phyloP scores from a whole-genome alignment of 1,140 invertebrate genomes.

The Cyrtorhinus lividipennis region DNA sequence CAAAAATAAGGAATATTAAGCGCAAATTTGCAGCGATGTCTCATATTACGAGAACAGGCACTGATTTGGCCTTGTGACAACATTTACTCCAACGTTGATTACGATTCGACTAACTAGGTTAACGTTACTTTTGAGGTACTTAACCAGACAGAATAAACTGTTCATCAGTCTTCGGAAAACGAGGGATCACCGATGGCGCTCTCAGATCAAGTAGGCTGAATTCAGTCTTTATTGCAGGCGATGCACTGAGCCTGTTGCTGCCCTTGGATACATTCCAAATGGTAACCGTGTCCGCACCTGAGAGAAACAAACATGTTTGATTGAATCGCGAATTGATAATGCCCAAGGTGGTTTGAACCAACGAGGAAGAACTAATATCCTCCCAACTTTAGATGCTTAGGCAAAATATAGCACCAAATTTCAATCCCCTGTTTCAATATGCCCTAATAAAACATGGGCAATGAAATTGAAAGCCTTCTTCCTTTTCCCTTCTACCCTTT shows the following conservation, averaged over 20 bases:
- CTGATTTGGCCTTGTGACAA: no score
- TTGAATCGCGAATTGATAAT: not conserved
- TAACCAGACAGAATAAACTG: no score
- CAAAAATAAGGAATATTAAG: no score
- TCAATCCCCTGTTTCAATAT: not conserved
- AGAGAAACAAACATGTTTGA: conserved; percentile 13
- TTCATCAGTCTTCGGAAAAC: no score
- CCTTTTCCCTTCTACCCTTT: not conserved
- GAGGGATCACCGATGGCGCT: no score
- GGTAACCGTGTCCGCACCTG: conserved; percentile 27
- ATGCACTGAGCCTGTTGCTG: not conserved
- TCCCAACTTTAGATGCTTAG: not conserved
- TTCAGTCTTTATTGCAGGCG: conserved; percentile 1
- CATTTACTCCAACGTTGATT: no score
- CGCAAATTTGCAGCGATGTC: no score
- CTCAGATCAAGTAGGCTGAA: no score
- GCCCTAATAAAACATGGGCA: not conserved
- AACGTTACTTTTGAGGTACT: no score
- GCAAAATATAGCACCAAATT: conserved; percentile 1
- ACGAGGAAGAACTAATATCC: not conserved
- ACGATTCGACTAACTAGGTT: no score
- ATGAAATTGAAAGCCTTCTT: not conserved
- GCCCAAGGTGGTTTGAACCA: not conserved
- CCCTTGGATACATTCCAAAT: conserved; percentile 23
- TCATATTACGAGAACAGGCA: no score